phyloP scores from a whole-genome alignment of 1,140 invertebrate species.

The Ylistrum balloti region DNA sequence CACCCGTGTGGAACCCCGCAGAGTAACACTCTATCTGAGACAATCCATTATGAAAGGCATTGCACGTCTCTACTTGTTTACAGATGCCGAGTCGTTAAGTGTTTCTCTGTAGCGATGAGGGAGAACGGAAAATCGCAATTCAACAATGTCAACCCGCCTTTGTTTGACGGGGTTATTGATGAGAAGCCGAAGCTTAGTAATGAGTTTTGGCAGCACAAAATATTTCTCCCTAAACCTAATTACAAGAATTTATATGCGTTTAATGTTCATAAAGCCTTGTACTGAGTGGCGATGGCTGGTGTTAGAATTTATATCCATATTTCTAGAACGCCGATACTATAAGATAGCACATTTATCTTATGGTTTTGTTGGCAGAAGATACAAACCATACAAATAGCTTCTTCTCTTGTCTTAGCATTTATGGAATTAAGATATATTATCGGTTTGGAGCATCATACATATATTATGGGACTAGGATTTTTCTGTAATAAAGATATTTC shows the following conservation, averaged over 20 bases:
- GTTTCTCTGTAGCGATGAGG: not conserved
- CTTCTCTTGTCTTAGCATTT: not conserved
- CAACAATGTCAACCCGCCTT: not conserved
- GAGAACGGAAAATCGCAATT: conserved; percentile 38
- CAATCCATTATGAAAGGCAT: conserved; percentile 25
- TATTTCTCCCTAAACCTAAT: conserved; percentile 25
- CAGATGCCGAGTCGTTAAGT: conserved; percentile 4
- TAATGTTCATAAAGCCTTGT: conserved; percentile 19
- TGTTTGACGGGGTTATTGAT: conserved; percentile 5
- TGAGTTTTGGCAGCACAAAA: conserved; percentile 26
- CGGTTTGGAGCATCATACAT: not conserved
- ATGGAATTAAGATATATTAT: not conserved
- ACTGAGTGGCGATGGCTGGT: not conserved
- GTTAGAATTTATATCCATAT: conserved; percentile 30
- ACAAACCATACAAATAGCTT: not conserved
- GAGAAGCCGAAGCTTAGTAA: not conserved
- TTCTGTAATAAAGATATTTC: not conserved
- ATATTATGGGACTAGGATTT: not conserved
- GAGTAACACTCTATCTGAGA: conserved; percentile 38
- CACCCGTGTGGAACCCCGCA: conserved; percentile 12
- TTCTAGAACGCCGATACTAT: not conserved
- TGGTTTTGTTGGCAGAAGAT: not conserved
- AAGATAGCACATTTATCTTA: not conserved
- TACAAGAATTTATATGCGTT: conserved; percentile 40
- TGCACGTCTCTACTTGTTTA: conserved; percentile 38